These are phyloP conservation scores for Lepus europaeus DNA, from an alignment of 2,113 vertebrate species.

Conservation along the genomic window DNA sequence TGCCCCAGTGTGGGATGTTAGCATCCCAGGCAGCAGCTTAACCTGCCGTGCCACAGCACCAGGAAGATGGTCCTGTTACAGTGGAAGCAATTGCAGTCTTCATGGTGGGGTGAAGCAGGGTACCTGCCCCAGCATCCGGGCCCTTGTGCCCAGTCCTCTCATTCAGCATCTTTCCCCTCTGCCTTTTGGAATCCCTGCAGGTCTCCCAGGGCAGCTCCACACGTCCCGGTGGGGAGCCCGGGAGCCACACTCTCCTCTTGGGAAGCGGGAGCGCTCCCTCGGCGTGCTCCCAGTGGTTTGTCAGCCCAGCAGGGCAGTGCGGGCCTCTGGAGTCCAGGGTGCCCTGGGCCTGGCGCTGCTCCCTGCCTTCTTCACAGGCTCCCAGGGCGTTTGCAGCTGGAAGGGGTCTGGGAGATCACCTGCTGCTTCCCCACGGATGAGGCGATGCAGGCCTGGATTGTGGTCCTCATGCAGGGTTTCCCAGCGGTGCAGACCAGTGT, in stretches of 20 bases:
- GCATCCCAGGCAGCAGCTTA: too few relatives aligned
- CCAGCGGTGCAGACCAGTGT: rapidly evolving
- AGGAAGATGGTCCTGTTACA: neutral
- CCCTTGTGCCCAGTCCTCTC: neutral
- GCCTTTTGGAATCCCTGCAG: neutral
- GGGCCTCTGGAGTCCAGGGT: neutral
- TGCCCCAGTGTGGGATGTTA: too few relatives aligned
- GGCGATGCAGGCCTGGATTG: neutral
- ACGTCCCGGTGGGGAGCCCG: neutral
- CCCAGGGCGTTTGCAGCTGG: rapidly evolving
- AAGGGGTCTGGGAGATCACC: neutral
- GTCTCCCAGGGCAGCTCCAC: neutral
- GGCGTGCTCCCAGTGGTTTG: rapidly evolving
- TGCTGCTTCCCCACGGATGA: rapidly evolving
- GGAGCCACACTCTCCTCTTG: rapidly evolving
- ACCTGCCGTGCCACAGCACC: too few relatives aligned
- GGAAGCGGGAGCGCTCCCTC: too few relatives aligned
- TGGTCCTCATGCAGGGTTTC: neutral
- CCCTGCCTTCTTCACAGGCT: neutral
- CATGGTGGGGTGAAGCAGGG: too few relatives aligned
- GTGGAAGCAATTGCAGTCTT: rapidly evolving
- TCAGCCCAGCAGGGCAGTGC: neutral
- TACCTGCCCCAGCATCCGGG: too few relatives aligned
- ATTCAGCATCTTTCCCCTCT: rapidly evolving
- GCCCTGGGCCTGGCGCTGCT: rapidly evolving